Evolutionary conservation across 2,888 invertebrate species (phyloP), one percentile per base, ranked within the genome.

Genomic region (Adineta ricciae): DNA sequence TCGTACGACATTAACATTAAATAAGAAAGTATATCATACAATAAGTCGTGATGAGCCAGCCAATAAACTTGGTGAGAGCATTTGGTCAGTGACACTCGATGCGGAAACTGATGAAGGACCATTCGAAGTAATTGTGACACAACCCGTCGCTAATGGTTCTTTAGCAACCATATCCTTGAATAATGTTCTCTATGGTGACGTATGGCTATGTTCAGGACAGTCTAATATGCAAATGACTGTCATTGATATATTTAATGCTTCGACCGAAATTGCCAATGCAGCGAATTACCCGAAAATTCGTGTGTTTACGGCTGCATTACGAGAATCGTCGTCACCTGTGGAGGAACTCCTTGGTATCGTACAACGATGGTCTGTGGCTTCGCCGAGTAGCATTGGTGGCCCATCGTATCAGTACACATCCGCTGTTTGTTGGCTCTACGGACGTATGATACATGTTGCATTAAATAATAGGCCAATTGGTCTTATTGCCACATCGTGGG

Each of bases 401-500:
- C 54, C 73, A 36, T 82, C 83, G 19, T 88, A 87, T 84, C 86
- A 82, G 14, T 87, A 88, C 84, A 89, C 89, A 86, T 89, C 89
- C 8, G 88, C 89, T 19, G 88, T 89, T 16, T 90, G 89, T 86
- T 90, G 89, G 89, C 86, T 89, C 86, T 89, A 88, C 87, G 89
- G 89, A 11, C 88, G 87, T 84, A 86, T 87, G 36, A 84, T 90
- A 46, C 88, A 88, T 54, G 85, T 88, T 56, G 83, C 86, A 14
- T 87, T 88, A n/a, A 86, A 87, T 8, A 87, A 88, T 85, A 27
- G 32, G 16, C 89, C 89, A 9, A 87, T 90, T 64, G 90, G 89
- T n/a, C 86, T 89, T 84, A 85, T 89, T 41, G 88, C 87, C 36
- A 87, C 88, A 19, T 84, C 86, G 56, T 88, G 87, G 87, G 88